A percentile compares a stretch with the other conserved stretches of the same genome.
Evolutionary conservation across 2,888 invertebrate genomes (phyloP).

Genomic region (Eupithecia dodoneata): DNA sequence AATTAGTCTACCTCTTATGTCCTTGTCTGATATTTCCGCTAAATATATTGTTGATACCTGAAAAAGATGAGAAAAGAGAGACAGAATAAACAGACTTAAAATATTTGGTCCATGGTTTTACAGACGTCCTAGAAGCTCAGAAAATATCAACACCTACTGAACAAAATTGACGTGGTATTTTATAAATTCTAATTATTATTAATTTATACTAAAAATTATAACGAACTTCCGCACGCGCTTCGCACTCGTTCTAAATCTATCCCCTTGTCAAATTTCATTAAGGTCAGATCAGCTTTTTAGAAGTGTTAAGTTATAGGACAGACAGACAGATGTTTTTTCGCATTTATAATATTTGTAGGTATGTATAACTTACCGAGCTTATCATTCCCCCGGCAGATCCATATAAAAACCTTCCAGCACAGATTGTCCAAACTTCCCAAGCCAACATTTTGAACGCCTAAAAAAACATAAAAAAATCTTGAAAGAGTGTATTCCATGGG

Average conservation of each 20-base stretch:
- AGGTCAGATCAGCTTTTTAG: not conserved
- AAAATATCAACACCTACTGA: not conserved
- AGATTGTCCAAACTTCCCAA: slow-evolving; percentile 70
- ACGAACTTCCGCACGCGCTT: too few species aligned
- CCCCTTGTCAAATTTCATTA: not conserved
- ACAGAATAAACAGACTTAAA: not conserved
- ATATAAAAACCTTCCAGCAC: slow-evolving; percentile 74
- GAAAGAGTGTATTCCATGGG: not conserved
- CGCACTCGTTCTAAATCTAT: not conserved
- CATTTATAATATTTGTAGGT: not conserved
- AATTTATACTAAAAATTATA: too few species aligned
- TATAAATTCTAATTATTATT: too few species aligned
- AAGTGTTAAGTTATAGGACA: not conserved
- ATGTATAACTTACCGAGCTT: slow-evolving; percentile 61
- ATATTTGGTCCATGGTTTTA: not conserved
- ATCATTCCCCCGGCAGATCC: slow-evolving; percentile 78
- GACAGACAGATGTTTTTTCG: not conserved
- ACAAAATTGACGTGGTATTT: not conserved
- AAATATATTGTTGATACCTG: slow-evolving; percentile 73
- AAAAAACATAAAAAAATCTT: slow-evolving; percentile 11
- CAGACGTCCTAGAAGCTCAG: not conserved
- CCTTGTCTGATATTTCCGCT: slow-evolving; percentile 75
- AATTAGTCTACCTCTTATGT: slow-evolving; percentile 67
- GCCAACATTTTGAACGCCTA: slow-evolving; percentile 71
- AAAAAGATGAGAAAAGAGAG: slow-evolving; percentile 35